Conservation (phyloP, 2,113 vertebrate genomes). For the Elgaria multicarinata region DNA sequence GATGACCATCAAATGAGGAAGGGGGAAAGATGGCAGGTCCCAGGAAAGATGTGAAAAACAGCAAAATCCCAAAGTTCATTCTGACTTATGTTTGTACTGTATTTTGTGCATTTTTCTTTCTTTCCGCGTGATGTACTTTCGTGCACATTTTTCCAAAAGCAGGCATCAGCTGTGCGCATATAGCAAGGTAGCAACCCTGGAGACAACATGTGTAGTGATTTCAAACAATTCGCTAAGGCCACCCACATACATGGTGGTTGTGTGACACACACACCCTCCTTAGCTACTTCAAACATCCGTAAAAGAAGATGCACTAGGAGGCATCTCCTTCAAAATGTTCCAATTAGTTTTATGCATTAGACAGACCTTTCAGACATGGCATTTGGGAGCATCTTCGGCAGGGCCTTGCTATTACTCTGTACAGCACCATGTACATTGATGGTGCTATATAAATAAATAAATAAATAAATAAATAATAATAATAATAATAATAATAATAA, state of each 20-base stretch:
- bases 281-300: not conserved
- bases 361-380: constrained; percentile 33
- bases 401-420: no score
- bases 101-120: no score
- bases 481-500: no score
- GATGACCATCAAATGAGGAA: not conserved
- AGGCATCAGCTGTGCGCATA: no score
- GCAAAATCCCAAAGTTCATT: no score
- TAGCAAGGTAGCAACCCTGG: not conserved
- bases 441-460: no score
- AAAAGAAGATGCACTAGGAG: constrained; percentile 7
- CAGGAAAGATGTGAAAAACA: no score
- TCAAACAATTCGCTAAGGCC: not conserved
- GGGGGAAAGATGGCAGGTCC: not conserved
- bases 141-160: no score
- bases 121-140: no score
- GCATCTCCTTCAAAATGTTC: constrained; percentile 5
- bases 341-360: constrained; percentile 28
- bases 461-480: no score
- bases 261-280: not conserved
- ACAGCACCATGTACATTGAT: no score
- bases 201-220: not conserved
- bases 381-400: constrained; percentile 46
- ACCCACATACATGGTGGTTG: not conserved
- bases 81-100: not conserved